Percentiles rank a stretch among this genome's conserved stretches.
These are phyloP conservation scores for Leucoptera coffeella DNA, from an alignment of 2,888 invertebrate species.

Conservation along the genomic window DNA sequence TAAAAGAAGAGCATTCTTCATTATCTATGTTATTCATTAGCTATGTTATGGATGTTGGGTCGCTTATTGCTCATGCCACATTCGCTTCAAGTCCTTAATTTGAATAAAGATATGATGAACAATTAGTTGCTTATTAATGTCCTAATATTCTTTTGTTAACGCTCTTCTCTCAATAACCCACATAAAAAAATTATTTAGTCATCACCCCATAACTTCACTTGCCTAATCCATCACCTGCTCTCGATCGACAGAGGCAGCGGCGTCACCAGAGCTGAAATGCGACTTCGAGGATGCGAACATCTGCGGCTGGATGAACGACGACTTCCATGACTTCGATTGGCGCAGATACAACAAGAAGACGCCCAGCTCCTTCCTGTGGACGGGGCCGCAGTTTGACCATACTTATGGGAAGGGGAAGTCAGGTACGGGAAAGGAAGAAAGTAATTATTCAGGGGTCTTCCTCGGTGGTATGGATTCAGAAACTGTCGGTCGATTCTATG, in stretches of 20 bases:
- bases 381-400: constrained; percentile 73
- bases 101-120: too few relatives aligned
- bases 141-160: too few relatives aligned
- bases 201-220: neutral
- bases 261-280: constrained; percentile 42
- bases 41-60: too few relatives aligned
- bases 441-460: neutral
- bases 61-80: too few relatives aligned
- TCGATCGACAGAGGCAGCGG: too few relatives aligned
- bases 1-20: too few relatives aligned
- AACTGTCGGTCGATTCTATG: too few relatives aligned
- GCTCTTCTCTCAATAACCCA: too few relatives aligned
- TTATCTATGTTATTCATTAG: too few relatives aligned
- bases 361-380: constrained; percentile 58
- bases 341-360: constrained; percentile 56
- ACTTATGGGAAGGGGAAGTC: constrained; percentile 53
- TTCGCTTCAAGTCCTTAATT: too few relatives aligned
- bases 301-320: constrained; percentile 76
- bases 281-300: constrained; percentile 61
- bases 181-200: too few relatives aligned
- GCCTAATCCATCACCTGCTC: constrained; percentile 18
- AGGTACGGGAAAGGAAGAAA: constrained; percentile 33
- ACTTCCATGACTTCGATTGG: constrained; percentile 71
- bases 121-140: too few relatives aligned
- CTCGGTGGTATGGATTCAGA: neutral